Conservation (phyloP, 2,888 invertebrate genomes). For the Omphaloscelis lunosa region DNA sequence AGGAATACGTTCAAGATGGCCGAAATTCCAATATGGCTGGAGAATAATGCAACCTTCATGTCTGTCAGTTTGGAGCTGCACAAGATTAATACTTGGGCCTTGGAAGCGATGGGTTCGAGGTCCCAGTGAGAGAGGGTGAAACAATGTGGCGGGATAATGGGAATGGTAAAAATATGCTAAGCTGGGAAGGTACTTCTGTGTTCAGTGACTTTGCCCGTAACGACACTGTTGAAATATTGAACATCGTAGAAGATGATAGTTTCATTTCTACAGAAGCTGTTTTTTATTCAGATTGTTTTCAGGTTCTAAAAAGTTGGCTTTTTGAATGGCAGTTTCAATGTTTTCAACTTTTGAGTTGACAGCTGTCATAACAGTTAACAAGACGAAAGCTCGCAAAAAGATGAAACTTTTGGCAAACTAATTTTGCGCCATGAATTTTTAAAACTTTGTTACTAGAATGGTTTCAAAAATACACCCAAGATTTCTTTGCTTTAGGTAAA, state of each 20-base stretch:
- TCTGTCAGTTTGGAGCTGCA: slow-evolving; percentile 71
- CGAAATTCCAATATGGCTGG: slow-evolving; percentile 68
- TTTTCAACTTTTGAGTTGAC: slow-evolving; percentile 8
- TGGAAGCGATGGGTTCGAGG: slow-evolving; percentile 57
- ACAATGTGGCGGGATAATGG: slow-evolving; percentile 19
- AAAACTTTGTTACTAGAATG: background rate
- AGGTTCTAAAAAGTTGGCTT: background rate
- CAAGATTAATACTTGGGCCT: slow-evolving; percentile 73
- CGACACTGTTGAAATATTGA: slow-evolving; percentile 16
- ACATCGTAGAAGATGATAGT: background rate
- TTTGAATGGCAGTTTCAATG: background rate
- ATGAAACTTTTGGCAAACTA: background rate
- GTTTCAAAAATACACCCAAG: background rate
- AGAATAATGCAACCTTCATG: slow-evolving; percentile 73
- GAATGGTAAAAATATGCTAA: slow-evolving; percentile 39
- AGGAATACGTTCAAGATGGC: slow-evolving; percentile 50
- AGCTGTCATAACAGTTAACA: slow-evolving; percentile 19
- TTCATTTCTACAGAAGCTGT: background rate
- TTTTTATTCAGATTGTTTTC: background rate
- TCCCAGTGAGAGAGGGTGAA: slow-evolving; percentile 49
- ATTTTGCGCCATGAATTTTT: background rate
- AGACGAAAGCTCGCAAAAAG: background rate
- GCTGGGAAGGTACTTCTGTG: slow-evolving; percentile 4
- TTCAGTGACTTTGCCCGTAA: slow-evolving; percentile 18
- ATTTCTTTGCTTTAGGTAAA: background rate